A percentile compares a stretch with the other conserved stretches of the same genome.
These are phyloP conservation scores for Salarias fasciatus DNA, from an alignment of 2,797 vertebrate species.

Conservation along the genomic window DNA sequence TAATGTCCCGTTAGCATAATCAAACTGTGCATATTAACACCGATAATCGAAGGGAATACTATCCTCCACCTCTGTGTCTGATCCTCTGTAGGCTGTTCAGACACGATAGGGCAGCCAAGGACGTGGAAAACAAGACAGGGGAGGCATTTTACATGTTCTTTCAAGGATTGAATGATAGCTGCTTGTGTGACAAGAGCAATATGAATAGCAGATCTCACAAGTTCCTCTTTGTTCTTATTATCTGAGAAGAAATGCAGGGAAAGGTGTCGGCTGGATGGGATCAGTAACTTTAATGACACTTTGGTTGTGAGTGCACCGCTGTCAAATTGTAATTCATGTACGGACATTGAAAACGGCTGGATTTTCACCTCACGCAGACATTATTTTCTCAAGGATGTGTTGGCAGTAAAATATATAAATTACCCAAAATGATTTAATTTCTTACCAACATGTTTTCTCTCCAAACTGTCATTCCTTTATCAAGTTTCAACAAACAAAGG, in stretches of 20 bases:
- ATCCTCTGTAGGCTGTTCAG: constrained; percentile 22
- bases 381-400: constrained; percentile 56
- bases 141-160: constrained; percentile 40
- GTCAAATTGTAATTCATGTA: constrained; percentile 1
- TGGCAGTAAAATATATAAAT: constrained; percentile 48
- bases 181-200: constrained; percentile 30
- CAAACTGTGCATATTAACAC: constrained; percentile 30
- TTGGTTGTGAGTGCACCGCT: constrained; percentile 15
- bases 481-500: constrained; percentile 61
- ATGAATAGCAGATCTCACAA: constrained; percentile 24
- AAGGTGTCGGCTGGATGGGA: constrained; percentile 4
- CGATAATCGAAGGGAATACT: constrained; percentile 30
- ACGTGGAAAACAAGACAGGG: constrained; percentile 41
- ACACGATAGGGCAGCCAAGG: constrained; percentile 26
- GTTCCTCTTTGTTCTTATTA: constrained; percentile 25
- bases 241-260: constrained; percentile 7
- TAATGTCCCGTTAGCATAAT: constrained; percentile 15
- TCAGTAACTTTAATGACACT: constrained; percentile 33
- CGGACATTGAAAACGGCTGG: not conserved
- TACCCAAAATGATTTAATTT: constrained; percentile 66
- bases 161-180: constrained; percentile 38
- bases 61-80: not conserved
- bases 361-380: constrained; percentile 8
- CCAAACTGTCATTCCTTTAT: constrained; percentile 42
- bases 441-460: constrained; percentile 40